These are phyloP conservation scores for Brachionus rotundiformis DNA, from an alignment of 1,140 invertebrate genomes.

Conservation along the genomic window DNA sequence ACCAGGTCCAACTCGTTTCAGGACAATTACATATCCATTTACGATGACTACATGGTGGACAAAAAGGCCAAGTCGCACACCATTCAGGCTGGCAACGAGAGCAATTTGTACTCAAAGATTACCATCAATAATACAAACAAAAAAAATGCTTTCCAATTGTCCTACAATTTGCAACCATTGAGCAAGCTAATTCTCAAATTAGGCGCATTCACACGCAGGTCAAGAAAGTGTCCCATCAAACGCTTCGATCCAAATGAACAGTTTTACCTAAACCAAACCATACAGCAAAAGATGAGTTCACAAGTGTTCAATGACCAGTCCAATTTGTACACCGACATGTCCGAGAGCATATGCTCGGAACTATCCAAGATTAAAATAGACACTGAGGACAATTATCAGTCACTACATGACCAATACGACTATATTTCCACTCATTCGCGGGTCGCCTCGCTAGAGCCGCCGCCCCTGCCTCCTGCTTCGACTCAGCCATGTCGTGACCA, in stretches of 20 bases:
- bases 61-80: background rate
- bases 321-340: constrained; percentile 40
- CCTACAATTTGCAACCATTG: constrained; percentile 3
- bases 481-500: constrained; percentile 29
- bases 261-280: background rate
- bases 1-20: background rate
- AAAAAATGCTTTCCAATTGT: background rate
- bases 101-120: background rate
- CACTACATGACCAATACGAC: constrained; percentile 24
- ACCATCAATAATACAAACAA: background rate
- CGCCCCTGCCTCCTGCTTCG: background rate
- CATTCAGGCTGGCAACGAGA: background rate
- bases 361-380: background rate
- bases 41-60: background rate
- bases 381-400: constrained; percentile 21
- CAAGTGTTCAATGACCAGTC: background rate
- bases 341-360: constrained; percentile 22
- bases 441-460: background rate
- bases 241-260: constrained; percentile 30
- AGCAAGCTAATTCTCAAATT: background rate
- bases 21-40: constrained; percentile 6
- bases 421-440: background rate
- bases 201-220: background rate
- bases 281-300: background rate
- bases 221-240: background rate